Evolutionary conservation across 92 coral and sea anemone genomes (phyloP).

Genomic region (Siderastrea siderea): DNA sequence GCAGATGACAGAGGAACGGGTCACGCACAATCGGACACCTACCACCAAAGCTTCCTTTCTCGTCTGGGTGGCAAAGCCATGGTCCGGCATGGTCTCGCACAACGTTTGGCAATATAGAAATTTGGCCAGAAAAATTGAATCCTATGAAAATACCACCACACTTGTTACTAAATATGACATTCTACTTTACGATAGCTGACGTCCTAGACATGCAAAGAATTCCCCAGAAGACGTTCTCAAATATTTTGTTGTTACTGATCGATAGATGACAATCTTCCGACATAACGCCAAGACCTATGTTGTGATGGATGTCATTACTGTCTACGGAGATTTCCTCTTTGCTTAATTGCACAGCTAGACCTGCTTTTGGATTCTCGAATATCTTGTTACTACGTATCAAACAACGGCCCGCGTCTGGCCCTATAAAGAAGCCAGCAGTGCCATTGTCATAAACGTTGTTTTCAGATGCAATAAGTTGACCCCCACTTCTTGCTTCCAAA

Average conservation of each 20-base stretch:
- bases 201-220: slow-evolving; percentile 40
- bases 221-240: slow-evolving; percentile 64
- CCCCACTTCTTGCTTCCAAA: slow-evolving; percentile 60
- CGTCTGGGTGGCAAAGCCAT: slow-evolving; percentile 23
- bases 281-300: slow-evolving; percentile 30
- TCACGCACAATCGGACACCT: not conserved
- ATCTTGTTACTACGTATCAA: not conserved
- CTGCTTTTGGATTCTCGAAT: slow-evolving; percentile 72
- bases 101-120: slow-evolving; percentile 33
- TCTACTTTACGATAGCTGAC: slow-evolving; percentile 37
- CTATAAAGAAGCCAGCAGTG: slow-evolving; percentile 65
- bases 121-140: slow-evolving; percentile 43
- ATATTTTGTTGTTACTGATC: not conserved
- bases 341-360: slow-evolving; percentile 30
- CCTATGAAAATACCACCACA: slow-evolving; percentile 69
- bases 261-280: not conserved
- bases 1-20: not conserved
- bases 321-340: not conserved
- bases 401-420: slow-evolving; percentile 54
- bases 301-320: slow-evolving; percentile 46
- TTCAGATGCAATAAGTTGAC: slow-evolving; percentile 48
- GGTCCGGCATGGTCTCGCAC: slow-evolving; percentile 72
- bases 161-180: not conserved
- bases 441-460: slow-evolving; percentile 67
- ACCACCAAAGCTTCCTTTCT: not conserved